Evolutionary conservation across 2,113 vertebrate genomes (phyloP).

Genomic region (Vulpes vulpes): DNA sequence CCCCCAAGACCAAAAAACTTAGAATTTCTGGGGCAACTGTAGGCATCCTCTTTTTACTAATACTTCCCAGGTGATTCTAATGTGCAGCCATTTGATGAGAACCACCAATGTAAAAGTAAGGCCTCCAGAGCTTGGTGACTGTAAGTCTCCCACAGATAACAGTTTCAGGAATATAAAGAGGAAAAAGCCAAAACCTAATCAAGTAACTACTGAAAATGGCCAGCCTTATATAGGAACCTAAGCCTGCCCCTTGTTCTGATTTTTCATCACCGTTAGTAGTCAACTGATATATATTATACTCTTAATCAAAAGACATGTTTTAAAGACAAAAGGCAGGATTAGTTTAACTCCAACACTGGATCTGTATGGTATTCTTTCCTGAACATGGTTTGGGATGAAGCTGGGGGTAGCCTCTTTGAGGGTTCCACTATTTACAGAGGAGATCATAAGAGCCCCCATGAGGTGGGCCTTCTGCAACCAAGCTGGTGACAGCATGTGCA

Average conservation of each 20-base stretch:
- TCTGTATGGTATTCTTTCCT: not conserved
- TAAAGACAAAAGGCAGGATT: not conserved
- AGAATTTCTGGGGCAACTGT: not conserved
- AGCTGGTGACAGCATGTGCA: not conserved
- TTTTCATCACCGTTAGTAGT: not conserved
- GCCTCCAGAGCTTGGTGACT: not conserved
- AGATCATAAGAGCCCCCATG: not conserved
- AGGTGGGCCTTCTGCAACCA: not conserved
- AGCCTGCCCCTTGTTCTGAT: not conserved
- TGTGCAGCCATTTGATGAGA: not conserved
- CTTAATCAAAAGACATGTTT: not conserved
- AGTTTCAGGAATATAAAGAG: not conserved
- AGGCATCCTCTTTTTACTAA: not conserved
- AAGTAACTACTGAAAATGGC: not conserved
- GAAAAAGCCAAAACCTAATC: not conserved
- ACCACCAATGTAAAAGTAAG: not conserved
- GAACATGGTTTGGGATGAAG: not conserved
- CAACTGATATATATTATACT: not conserved
- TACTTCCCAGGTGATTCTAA: not conserved
- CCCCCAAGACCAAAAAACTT: not conserved
- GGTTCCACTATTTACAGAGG: not conserved
- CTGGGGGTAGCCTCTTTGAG: too few species aligned
- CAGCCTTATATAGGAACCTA: not conserved
- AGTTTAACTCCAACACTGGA: not conserved
- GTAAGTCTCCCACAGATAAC: not conserved